Evolutionary conservation across 2,888 invertebrate genomes (phyloP).

Genomic region (Trachelus iudaicus): DNA sequence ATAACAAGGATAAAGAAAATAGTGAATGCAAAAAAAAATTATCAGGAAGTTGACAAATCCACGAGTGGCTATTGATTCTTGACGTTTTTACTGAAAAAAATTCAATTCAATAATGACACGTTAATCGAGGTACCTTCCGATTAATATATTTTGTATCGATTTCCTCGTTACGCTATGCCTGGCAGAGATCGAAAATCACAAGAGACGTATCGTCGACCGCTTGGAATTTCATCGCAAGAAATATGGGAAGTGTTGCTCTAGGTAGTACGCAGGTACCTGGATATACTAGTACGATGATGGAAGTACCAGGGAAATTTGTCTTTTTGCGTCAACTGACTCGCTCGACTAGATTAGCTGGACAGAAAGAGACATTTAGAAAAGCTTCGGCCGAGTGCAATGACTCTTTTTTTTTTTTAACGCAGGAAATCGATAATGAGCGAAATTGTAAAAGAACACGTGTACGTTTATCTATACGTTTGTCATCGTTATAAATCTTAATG

Average conservation of each 20-base stretch:
- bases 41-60: background rate
- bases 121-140: background rate
- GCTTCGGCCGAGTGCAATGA: background rate
- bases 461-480: background rate
- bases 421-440: background rate
- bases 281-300: background rate
- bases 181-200: background rate
- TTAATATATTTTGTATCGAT: background rate
- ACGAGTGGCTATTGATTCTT: background rate
- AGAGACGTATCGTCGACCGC: background rate
- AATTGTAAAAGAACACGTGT: background rate
- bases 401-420: background rate
- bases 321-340: background rate
- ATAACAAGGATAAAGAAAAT: background rate
- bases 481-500: background rate
- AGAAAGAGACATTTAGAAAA: background rate
- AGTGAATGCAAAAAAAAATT: background rate
- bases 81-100: background rate
- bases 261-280: background rate
- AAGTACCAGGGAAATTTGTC: background rate
- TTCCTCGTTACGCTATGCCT: background rate
- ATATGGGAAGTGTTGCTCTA: background rate
- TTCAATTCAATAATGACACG: background rate
- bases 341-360: background rate
- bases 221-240: background rate